Conservation (phyloP, 2,797 vertebrate genomes). For the Uromys caudimaculatus region DNA sequence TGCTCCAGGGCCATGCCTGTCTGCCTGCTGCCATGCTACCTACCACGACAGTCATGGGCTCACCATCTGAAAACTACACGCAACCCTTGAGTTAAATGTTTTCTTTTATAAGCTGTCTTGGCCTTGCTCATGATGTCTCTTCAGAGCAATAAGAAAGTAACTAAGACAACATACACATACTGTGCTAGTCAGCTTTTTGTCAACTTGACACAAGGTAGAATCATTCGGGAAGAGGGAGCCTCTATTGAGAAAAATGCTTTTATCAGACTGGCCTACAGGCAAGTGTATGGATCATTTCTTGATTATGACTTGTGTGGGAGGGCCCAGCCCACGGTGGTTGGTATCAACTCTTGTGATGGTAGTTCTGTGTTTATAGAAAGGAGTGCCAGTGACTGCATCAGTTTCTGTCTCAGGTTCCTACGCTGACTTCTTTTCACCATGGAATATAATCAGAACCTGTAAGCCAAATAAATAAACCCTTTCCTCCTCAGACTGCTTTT, state of each 20-base stretch:
- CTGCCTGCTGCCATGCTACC: neutral
- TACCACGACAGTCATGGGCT: neutral
- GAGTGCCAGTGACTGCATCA: neutral
- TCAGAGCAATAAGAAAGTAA: neutral
- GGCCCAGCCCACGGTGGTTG: neutral
- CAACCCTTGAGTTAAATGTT: neutral
- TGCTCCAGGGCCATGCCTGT: too few species aligned
- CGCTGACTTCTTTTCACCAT: neutral
- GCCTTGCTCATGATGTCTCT: neutral
- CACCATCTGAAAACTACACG: neutral
- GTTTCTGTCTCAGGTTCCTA: neutral
- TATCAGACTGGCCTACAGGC: neutral
- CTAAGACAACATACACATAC: neutral
- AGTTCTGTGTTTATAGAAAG: neutral
- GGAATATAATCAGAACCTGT: neutral
- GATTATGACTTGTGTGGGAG: neutral
- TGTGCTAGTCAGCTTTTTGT: neutral
- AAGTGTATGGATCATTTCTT: neutral
- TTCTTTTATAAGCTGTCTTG: neutral
- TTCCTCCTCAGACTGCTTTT: neutral
- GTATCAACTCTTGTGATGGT: neutral
- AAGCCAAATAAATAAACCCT: neutral
- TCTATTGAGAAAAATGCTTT: neutral
- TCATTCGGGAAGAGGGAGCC: neutral
- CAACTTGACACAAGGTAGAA: neutral